phyloP scores from a whole-genome alignment of 2,113 vertebrate species.

The Polypterus bichir region DNA sequence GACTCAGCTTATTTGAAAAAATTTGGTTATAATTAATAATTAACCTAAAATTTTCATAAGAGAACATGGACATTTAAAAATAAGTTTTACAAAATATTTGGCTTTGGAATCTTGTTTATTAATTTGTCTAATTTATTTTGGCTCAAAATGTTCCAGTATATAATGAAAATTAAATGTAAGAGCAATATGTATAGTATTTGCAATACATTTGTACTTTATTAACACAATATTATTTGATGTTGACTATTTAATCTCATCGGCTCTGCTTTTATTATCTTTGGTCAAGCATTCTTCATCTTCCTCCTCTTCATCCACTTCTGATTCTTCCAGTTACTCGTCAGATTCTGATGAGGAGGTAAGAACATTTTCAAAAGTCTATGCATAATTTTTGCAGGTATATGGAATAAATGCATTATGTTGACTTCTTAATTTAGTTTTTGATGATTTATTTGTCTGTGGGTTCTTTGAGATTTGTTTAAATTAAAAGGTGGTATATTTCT shows the following conservation, averaged over 20 bases:
- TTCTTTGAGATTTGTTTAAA: background rate
- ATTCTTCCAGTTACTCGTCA: conserved; percentile 95
- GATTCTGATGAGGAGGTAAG: conserved; percentile 84
- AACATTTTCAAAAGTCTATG: background rate
- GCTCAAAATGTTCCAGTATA: too few relatives aligned
- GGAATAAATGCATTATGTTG: background rate
- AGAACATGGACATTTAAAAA: too few relatives aligned
- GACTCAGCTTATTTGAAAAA: too few relatives aligned
- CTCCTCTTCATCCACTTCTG: conserved; percentile 97
- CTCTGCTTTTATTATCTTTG: conserved; percentile 90
- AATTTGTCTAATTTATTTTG: too few relatives aligned
- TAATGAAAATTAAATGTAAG: too few relatives aligned
- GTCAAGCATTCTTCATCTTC: conserved; percentile 98
- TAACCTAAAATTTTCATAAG: too few relatives aligned
- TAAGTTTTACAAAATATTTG: too few relatives aligned
- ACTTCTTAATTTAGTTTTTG: background rate
- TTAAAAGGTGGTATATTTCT: background rate
- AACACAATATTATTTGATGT: too few relatives aligned
- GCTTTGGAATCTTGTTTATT: too few relatives aligned
- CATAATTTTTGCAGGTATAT: background rate
- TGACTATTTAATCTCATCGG: conserved; percentile 68
- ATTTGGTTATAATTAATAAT: too few relatives aligned
- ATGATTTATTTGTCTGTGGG: background rate
- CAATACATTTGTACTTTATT: too few relatives aligned
- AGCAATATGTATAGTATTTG: too few relatives aligned